A percentile compares a stretch with the other conserved stretches of the same genome.
These are phyloP conservation scores for Stegodyphus dumicola DNA, from an alignment of 1,140 invertebrate genomes.

Conservation along the genomic window DNA sequence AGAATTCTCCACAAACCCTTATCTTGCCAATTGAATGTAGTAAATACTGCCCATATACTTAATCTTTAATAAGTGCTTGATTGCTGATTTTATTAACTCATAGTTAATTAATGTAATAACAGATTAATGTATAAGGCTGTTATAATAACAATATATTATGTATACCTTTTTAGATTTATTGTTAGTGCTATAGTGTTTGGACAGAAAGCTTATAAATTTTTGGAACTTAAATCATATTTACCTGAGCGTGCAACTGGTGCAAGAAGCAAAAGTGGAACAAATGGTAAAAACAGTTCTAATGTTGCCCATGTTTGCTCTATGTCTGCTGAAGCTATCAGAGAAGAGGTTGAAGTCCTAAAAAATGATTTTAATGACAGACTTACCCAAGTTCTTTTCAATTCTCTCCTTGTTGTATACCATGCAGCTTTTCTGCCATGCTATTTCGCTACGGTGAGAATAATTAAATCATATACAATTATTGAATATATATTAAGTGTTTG, in stretches of 20 bases:
- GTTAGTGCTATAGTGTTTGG: conserved; percentile 84
- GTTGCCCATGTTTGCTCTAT: conserved; percentile 69
- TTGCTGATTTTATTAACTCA: too few relatives aligned
- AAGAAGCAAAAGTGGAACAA: conserved; percentile 3
- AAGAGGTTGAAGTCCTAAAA: conserved; percentile 85
- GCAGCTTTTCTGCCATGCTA: conserved; percentile 89
- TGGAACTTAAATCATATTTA: conserved; percentile 61
- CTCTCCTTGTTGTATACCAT: conserved; percentile 90
- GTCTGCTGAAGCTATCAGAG: conserved; percentile 75
- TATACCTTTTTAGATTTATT: conserved; percentile 52
- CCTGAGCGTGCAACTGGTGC: conserved; percentile 20
- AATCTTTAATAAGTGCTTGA: too few relatives aligned
- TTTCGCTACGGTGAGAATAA: conserved; percentile 79
- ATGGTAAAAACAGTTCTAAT: conserved; percentile 3
- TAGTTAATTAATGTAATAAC: too few relatives aligned
- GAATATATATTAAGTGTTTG: too few relatives aligned
- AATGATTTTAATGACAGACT: conserved; percentile 89
- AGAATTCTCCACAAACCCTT: too few relatives aligned
- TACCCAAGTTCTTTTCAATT: conserved; percentile 90
- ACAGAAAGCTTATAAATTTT: conserved; percentile 66
- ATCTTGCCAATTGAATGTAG: too few relatives aligned
- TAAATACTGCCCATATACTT: too few relatives aligned
- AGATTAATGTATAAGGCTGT: too few relatives aligned
- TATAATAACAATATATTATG: not conserved
- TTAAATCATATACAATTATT: too few relatives aligned